Percentiles rank a stretch among this genome's conserved stretches.
Evolutionary conservation across 1,140 invertebrate genomes (phyloP).

Genomic region (Megathymus violae): DNA sequence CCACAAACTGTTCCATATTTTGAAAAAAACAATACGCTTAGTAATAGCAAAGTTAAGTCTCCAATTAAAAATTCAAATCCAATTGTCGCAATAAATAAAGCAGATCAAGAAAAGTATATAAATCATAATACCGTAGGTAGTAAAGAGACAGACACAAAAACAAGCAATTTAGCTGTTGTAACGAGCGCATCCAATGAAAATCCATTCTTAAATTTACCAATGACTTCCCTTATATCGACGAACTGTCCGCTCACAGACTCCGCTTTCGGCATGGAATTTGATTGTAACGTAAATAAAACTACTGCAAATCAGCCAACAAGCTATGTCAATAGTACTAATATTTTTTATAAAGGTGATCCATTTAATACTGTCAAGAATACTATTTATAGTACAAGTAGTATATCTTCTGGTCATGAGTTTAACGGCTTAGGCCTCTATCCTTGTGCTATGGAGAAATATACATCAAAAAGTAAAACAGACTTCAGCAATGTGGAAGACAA

Average conservation of each 20-base stretch:
- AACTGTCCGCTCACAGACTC: conserved; percentile 60
- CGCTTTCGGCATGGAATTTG: conserved; percentile 70
- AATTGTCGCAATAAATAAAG: conserved; percentile 43
- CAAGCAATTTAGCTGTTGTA: conserved; percentile 27
- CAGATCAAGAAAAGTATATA: conserved; percentile 55
- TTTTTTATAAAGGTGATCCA: conserved; percentile 76
- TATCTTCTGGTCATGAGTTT: conserved; percentile 75
- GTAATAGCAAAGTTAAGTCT: conserved; percentile 57
- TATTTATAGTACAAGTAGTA: conserved; percentile 75
- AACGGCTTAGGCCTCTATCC: conserved; percentile 73
- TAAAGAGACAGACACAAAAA: conserved; percentile 55
- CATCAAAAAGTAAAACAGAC: conserved; percentile 72
- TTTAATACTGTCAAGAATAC: conserved; percentile 68
- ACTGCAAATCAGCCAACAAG: conserved; percentile 54
- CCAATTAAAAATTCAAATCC: conserved; percentile 42
- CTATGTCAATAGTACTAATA: conserved; percentile 61
- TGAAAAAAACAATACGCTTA: conserved; percentile 56
- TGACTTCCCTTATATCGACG: conserved; percentile 64
- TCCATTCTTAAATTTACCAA: conserved; percentile 69
- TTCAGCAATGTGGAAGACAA: conserved; percentile 73
- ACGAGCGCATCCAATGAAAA: conserved; percentile 59
- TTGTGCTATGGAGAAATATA: conserved; percentile 77
- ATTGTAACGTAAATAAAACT: conserved; percentile 68
- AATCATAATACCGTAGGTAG: conserved; percentile 37
- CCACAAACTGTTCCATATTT: conserved; percentile 54